phyloP scores from a whole-genome alignment of 2,888 invertebrate genomes.

The Caenorhabditis japonica region DNA sequence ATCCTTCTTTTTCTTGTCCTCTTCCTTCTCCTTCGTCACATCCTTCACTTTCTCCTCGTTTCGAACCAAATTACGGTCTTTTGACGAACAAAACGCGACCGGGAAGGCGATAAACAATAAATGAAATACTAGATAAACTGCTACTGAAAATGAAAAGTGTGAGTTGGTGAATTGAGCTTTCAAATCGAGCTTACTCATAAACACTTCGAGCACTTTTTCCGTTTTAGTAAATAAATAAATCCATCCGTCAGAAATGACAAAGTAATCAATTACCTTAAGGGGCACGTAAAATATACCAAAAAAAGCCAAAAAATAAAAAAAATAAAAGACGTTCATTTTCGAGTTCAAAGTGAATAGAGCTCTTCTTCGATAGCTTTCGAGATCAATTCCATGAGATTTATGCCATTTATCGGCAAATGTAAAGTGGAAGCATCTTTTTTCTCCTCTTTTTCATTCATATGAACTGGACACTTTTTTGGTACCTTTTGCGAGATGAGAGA shows the following conservation, averaged over 20 bases:
- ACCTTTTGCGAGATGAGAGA: slow-evolving; percentile 23
- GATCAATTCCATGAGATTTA: slow-evolving; percentile 44
- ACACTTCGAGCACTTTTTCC: too few species aligned
- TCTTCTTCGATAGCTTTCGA: slow-evolving; percentile 38
- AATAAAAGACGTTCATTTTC: too few species aligned
- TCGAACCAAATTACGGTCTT: not conserved
- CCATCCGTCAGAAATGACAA: too few species aligned
- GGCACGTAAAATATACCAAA: too few species aligned
- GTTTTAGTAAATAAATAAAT: too few species aligned
- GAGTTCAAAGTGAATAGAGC: slow-evolving; percentile 12
- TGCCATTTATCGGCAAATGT: slow-evolving; percentile 22
- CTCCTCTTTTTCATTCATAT: slow-evolving; percentile 10
- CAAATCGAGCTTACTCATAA: not conserved
- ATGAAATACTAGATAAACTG: not conserved
- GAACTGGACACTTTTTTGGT: slow-evolving; percentile 22
- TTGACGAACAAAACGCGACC: slow-evolving; percentile 8
- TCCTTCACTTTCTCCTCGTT: not conserved
- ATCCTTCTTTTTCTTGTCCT: too few species aligned
- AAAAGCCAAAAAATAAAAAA: too few species aligned
- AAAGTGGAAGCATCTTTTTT: slow-evolving; percentile 11
- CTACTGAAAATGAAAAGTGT: too few species aligned
- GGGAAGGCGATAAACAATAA: not conserved
- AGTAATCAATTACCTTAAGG: too few species aligned
- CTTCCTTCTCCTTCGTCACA: too few species aligned
- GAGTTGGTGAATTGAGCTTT: not conserved